Evolutionary conservation across 2,797 vertebrate genomes (phyloP).

Genomic region (Lepilemur septentrionalis): DNA sequence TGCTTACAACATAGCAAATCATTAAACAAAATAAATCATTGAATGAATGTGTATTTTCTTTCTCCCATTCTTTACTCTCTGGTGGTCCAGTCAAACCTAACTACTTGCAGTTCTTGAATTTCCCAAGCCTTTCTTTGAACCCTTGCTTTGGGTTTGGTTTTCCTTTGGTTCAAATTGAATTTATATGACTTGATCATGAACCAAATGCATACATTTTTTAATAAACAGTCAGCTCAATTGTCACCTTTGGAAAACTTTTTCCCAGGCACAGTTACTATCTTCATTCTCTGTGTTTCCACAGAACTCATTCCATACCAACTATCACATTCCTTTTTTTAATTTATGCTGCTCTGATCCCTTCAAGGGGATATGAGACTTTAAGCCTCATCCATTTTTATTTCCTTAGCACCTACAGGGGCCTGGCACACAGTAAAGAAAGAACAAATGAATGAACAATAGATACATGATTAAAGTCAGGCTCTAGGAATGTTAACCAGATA

Average conservation of each 20-base stretch:
- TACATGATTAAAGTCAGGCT: neutral
- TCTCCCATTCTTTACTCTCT: neutral
- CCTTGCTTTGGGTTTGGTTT: neutral
- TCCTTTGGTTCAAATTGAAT: neutral
- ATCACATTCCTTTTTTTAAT: neutral
- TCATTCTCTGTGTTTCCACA: neutral
- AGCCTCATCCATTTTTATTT: neutral
- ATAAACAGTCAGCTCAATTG: neutral
- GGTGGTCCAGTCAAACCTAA: neutral
- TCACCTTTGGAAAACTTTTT: neutral
- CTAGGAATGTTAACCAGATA: neutral
- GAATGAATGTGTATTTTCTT: neutral
- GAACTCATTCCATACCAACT: neutral
- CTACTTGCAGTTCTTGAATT: neutral
- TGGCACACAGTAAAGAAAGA: neutral
- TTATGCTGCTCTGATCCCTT: neutral
- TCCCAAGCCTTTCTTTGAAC: neutral
- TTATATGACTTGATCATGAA: neutral
- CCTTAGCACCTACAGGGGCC: neutral
- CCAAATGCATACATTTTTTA: neutral
- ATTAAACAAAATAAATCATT: neutral
- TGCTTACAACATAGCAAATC: neutral
- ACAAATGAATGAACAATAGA: neutral
- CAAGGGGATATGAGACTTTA: neutral
- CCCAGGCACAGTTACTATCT: neutral